These are phyloP conservation scores for Pogonus chalceus DNA, from an alignment of 1,140 invertebrate genomes.

Conservation along the genomic window DNA sequence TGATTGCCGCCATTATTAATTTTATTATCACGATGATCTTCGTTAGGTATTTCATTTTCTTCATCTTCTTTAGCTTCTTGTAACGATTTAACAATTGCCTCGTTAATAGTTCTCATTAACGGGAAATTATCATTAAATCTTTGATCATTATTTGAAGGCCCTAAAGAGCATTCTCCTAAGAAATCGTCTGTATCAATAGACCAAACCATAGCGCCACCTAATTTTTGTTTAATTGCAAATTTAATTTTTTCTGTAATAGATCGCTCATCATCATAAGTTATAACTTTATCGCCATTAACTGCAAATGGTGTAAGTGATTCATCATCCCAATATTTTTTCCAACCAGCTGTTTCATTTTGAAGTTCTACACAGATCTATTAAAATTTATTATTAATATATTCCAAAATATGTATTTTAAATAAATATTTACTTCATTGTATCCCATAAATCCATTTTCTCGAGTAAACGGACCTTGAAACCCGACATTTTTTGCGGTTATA, in stretches of 20 bases:
- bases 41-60: conserved; percentile 27
- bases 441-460: conserved; percentile 75
- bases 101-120: conserved; percentile 51
- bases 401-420: background rate
- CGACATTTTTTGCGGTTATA: conserved; percentile 39
- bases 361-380: conserved; percentile 50
- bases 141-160: conserved; percentile 35
- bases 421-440: conserved; percentile 59
- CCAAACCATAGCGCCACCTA: conserved; percentile 78
- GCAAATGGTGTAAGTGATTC: conserved; percentile 48
- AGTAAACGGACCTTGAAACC: conserved; percentile 66
- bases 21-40: background rate
- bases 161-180: conserved; percentile 46
- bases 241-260: conserved; percentile 54
- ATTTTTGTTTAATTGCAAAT: conserved; percentile 47
- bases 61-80: conserved; percentile 43
- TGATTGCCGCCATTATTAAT: no score
- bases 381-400: conserved; percentile 15
- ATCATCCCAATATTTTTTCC: conserved; percentile 50
- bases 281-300: conserved; percentile 42
- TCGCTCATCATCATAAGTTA: conserved; percentile 52
- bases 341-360: conserved; percentile 37
- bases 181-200: conserved; percentile 73
- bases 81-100: conserved; percentile 41
- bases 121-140: conserved; percentile 35